Evolutionary conservation across 1,140 invertebrate species (phyloP).

Genomic region (Sogatella furcifera): DNA sequence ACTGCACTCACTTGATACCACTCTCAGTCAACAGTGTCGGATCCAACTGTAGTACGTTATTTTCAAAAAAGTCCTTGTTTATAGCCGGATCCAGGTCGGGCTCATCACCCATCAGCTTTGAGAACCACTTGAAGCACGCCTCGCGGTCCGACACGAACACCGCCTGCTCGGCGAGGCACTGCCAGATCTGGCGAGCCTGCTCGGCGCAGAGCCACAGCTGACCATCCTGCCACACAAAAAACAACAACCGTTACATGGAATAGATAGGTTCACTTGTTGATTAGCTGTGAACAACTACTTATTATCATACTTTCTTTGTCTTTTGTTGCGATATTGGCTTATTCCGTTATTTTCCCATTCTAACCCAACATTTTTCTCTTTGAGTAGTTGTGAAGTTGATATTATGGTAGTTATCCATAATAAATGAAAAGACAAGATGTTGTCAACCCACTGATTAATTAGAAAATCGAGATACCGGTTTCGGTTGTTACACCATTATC

Average conservation of each 20-base stretch:
- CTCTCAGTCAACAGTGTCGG: slow-evolving; percentile 86
- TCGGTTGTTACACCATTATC: too few species aligned
- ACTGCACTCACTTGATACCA: slow-evolving; percentile 70
- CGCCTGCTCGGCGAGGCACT: slow-evolving; percentile 86
- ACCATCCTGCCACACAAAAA: slow-evolving; percentile 24
- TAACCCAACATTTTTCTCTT: too few species aligned
- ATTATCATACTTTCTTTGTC: too few species aligned
- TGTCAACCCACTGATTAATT: too few species aligned
- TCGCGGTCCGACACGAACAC: slow-evolving; percentile 87
- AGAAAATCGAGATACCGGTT: too few species aligned
- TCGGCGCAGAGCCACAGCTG: slow-evolving; percentile 88
- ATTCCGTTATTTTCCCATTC: too few species aligned
- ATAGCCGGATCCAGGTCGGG: slow-evolving; percentile 94
- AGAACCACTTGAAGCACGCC: slow-evolving; percentile 97
- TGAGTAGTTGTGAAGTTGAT: too few species aligned
- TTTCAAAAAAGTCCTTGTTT: slow-evolving; percentile 92
- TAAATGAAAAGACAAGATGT: too few species aligned
- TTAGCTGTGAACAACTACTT: too few species aligned
- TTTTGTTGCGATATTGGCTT: too few species aligned
- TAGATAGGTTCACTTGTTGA: too few species aligned
- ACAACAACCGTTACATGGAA: slow-evolving; percentile 22
- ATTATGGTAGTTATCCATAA: too few species aligned
- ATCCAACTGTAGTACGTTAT: slow-evolving; percentile 87
- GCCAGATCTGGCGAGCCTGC: slow-evolving; percentile 96
- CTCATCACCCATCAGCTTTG: slow-evolving; percentile 96